A percentile compares a stretch with the other conserved stretches of the same genome.
Evolutionary conservation across 2,797 vertebrate species (phyloP).

Genomic region (Argyrosomus regius): DNA sequence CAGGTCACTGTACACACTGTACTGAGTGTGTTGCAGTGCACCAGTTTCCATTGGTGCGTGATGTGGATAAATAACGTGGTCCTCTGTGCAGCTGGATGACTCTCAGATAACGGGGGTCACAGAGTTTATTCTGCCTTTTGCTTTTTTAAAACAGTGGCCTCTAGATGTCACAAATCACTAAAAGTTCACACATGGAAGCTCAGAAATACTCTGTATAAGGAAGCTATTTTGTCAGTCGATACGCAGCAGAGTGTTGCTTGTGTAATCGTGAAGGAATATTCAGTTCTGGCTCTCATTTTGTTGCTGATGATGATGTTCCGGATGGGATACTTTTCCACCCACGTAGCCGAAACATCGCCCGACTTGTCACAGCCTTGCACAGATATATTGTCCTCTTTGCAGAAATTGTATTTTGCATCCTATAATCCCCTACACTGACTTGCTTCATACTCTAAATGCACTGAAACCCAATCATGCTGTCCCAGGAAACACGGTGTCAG

Average conservation of each 20-base stretch:
- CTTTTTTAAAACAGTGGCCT: constrained; percentile 12
- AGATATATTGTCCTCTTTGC: background rate
- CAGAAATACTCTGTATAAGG: background rate
- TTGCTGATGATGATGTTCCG: background rate
- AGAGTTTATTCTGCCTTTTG: constrained; percentile 3
- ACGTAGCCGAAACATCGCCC: background rate
- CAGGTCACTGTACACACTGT: constrained; percentile 33
- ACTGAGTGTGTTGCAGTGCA: constrained; percentile 7
- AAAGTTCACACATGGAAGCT: constrained; percentile 6
- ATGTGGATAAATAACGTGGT: background rate
- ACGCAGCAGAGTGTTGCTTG: background rate
- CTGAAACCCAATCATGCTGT: background rate
- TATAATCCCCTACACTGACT: background rate
- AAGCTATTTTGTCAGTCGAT: background rate
- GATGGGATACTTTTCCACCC: background rate
- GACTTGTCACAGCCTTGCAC: background rate
- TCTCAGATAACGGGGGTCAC: constrained; percentile 20
- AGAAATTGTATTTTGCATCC: background rate
- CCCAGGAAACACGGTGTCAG: background rate
- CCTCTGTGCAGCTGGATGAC: constrained; percentile 29
- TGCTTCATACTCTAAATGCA: background rate
- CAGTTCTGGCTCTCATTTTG: background rate
- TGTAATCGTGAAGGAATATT: background rate
- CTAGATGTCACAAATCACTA: constrained; percentile 34
- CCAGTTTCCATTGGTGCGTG: constrained; percentile 22